A percentile compares a stretch with the other conserved stretches of the same genome.
phyloP scores from a whole-genome alignment of 2,888 invertebrate genomes.

The Amaurobius ferox region DNA sequence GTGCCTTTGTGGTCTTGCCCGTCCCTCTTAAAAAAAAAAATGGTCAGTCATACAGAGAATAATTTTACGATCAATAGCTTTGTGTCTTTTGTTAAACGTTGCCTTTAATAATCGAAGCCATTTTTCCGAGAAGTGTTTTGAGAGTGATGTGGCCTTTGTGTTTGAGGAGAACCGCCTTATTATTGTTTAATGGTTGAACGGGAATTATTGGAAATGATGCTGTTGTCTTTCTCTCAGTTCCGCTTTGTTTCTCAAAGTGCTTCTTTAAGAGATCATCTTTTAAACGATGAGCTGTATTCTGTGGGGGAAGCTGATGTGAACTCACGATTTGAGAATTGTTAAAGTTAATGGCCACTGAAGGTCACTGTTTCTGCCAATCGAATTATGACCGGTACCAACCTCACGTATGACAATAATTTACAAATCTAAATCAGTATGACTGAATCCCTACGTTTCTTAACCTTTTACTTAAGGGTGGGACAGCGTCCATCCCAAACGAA shows the following conservation, averaged over 20 bases:
- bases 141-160: background rate
- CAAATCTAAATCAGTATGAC: too few relatives aligned
- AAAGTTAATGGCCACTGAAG: background rate
- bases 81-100: conserved; percentile 54
- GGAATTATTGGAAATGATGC: conserved; percentile 29
- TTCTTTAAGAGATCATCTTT: too few relatives aligned
- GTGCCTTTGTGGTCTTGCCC: background rate
- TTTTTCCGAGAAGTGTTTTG: background rate
- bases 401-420: too few relatives aligned
- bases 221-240: background rate
- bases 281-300: too few relatives aligned
- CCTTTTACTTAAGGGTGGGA: too few relatives aligned
- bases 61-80: conserved; percentile 55
- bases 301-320: background rate
- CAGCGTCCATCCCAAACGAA: too few relatives aligned
- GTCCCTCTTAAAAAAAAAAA: conserved; percentile 33
- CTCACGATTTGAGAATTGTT: background rate
- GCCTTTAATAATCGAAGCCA: background rate
- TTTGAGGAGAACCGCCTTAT: conserved; percentile 30
- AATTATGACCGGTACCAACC: too few relatives aligned
- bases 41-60: conserved; percentile 32
- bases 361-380: background rate
- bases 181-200: conserved; percentile 56
- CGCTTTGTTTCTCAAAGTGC: too few relatives aligned
- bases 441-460: too few relatives aligned